phyloP scores from a whole-genome alignment of 2,888 invertebrate species.

The Netelia fuscicornis region DNA sequence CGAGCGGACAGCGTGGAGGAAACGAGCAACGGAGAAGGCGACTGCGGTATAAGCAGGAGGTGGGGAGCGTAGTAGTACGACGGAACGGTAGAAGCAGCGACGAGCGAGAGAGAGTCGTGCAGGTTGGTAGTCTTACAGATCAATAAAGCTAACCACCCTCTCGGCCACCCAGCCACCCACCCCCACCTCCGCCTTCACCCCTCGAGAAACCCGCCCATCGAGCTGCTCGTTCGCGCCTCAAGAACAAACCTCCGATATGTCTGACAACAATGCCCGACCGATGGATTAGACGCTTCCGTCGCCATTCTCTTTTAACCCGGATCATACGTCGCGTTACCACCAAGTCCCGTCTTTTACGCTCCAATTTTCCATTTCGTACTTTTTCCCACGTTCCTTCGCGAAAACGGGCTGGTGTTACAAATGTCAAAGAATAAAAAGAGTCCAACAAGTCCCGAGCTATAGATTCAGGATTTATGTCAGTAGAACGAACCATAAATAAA shows the following conservation, averaged over 20 bases:
- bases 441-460: too few species aligned
- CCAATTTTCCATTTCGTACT: slow-evolving; percentile 9
- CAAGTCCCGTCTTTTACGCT: not conserved
- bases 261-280: slow-evolving; percentile 82
- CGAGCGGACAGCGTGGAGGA: slow-evolving; percentile 50
- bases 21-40: slow-evolving; percentile 68
- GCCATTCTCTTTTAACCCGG: not conserved
- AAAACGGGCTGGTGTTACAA: not conserved
- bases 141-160: slow-evolving; percentile 85
- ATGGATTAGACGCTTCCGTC: slow-evolving; percentile 82
- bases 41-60: slow-evolving; percentile 67
- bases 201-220: slow-evolving; percentile 69
- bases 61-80: slow-evolving; percentile 66
- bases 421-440: too few species aligned
- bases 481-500: too few species aligned
- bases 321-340: not conserved
- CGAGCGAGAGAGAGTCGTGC: slow-evolving; percentile 77
- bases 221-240: slow-evolving; percentile 77
- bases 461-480: too few species aligned
- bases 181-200: slow-evolving; percentile 57
- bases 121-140: slow-evolving; percentile 85
- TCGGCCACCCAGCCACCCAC: slow-evolving; percentile 73
- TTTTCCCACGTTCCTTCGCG: not conserved
- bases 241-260: slow-evolving; percentile 84
- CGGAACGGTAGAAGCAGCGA: slow-evolving; percentile 69